Evolutionary conservation across 2,888 invertebrate species (phyloP), one percentile per base, ranked within the genome.

Genomic region (Temnothorax unifasciatus): DNA sequence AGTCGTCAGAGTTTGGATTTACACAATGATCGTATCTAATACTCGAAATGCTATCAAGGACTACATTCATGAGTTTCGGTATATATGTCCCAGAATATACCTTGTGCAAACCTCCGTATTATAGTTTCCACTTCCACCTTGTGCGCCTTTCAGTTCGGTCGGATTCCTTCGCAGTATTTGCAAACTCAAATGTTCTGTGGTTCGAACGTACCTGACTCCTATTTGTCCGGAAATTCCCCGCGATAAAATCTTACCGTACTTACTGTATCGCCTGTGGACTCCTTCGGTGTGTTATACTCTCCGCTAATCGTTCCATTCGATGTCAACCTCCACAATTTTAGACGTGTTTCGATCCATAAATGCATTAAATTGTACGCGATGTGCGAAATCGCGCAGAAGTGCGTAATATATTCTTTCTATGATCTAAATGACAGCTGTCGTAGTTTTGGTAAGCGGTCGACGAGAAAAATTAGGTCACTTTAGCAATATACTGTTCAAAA

Each of bases 151-250:
- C 85, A 29, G 79, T 85, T 68, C 29, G 59, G 79, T 76, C 50
- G 83, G 54, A 66, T 73, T 68, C 76, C 38, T 71, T 88, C 82
- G 21, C 44, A 79, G 66, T 82, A 74, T 85, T 89, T 74, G 85
- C 73, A 76, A 82, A 41, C 75, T 44, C 68, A 73, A 82, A 64
- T 63, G 81, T 86, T 84, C 69, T 69, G 21, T 38, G 69, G 82
- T 77, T 68, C 11, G 29, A 68, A 61, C 64, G 41, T 57, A 71
- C 66, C 47, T 47, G 18, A 41, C 63, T 82, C n/a, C 83, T 85
- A 88, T 88, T 87, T 87, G 83, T 88, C 52, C 85, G 34, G 85
- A 83, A 88, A 86, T 90, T 90, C 77, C 77, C 83, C 79, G 69
- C 74, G 76, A 82, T 81, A 77, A 82, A 85, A 86, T 85, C 85